phyloP scores from a whole-genome alignment of 2,113 vertebrate species.

The Glaucomys volans region DNA sequence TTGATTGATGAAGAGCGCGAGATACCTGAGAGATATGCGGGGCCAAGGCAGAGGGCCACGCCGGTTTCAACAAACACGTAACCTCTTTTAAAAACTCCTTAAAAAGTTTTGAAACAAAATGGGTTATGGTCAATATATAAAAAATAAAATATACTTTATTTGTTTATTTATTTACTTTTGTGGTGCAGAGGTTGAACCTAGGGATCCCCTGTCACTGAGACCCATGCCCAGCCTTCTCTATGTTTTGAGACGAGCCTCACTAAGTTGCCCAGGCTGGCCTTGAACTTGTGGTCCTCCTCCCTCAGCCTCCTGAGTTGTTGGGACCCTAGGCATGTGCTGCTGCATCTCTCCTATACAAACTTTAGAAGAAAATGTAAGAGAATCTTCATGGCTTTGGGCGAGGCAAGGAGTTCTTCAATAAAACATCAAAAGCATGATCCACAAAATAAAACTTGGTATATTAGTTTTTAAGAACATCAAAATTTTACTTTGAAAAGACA shows the following conservation, averaged over 20 bases:
- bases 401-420: conserved; percentile 8
- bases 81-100: not conserved
- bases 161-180: no score
- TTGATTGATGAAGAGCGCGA: conserved; percentile 65
- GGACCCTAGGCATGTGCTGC: no score
- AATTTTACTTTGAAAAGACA: not conserved
- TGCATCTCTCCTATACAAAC: not conserved
- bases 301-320: no score
- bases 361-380: conserved; percentile 30
- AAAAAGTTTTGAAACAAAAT: conserved; percentile 21
- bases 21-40: conserved; percentile 43
- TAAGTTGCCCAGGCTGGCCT: no score
- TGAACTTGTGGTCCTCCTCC: no score
- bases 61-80: conserved; percentile 43
- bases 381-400: conserved; percentile 52
- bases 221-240: no score
- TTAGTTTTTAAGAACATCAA: not conserved
- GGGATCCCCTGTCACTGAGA: no score
- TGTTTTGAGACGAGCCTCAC: no score
- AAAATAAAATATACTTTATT: not conserved
- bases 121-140: not conserved
- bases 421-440: not conserved
- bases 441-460: not conserved
- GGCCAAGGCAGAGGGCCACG: conserved; percentile 6
- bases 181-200: no score